phyloP scores from a whole-genome alignment of 2,888 invertebrate genomes.

The Andrena bucephala region DNA sequence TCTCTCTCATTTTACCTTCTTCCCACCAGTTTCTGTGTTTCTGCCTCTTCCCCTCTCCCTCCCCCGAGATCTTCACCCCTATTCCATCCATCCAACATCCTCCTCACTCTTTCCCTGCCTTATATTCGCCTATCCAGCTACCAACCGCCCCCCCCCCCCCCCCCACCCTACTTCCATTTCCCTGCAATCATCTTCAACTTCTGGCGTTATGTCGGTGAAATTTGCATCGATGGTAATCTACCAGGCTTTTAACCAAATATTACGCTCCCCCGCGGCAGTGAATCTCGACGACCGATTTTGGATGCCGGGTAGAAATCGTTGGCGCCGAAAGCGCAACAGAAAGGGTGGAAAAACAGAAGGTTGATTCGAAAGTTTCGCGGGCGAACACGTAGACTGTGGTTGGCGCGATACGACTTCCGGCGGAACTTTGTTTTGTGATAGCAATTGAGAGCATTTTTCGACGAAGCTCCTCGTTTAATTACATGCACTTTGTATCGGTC shows the following conservation, averaged over 20 bases:
- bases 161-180: neutral
- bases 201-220: slow-evolving; percentile 59
- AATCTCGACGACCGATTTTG: slow-evolving; percentile 58
- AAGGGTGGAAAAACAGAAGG: neutral
- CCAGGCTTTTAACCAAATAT: slow-evolving; percentile 76
- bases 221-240: slow-evolving; percentile 77
- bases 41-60: slow-evolving; percentile 16
- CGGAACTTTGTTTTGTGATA: neutral
- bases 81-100: slow-evolving; percentile 20
- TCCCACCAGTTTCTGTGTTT: slow-evolving; percentile 27
- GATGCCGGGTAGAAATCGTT: slow-evolving; percentile 8
- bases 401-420: neutral
- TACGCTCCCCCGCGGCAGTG: slow-evolving; percentile 32
- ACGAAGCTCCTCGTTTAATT: slow-evolving; percentile 23
- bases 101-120: slow-evolving; percentile 16
- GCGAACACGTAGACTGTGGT: neutral
- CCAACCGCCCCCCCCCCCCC: neutral
- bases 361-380: neutral
- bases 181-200: slow-evolving; percentile 51
- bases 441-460: slow-evolving; percentile 14
- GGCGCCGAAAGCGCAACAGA: neutral
- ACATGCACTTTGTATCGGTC: slow-evolving; percentile 11
- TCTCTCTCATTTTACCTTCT: slow-evolving; percentile 48
- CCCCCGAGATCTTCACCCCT: slow-evolving; percentile 17
- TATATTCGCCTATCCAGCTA: slow-evolving; percentile 5